Evolutionary conservation across 2,797 vertebrate species (phyloP).

Genomic region (Oryzias sinensis): DNA sequence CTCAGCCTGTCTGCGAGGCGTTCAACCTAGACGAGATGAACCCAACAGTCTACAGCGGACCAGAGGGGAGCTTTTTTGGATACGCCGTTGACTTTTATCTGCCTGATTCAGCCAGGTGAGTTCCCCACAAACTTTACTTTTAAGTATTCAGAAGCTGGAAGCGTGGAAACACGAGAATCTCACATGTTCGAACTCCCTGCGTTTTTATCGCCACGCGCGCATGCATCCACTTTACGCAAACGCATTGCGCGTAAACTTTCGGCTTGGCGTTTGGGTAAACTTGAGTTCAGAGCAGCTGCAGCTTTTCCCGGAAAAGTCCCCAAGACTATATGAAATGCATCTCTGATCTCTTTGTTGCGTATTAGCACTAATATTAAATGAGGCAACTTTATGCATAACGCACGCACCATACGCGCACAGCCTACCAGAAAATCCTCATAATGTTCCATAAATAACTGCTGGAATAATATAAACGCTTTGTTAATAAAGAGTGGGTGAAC

Average conservation of each 20-base stretch:
- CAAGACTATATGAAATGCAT: background rate
- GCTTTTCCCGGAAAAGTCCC: slow-evolving; percentile 9
- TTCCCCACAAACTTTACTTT: background rate
- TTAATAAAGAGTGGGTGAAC: too few relatives aligned
- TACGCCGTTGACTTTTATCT: slow-evolving; percentile 91
- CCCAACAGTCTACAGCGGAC: slow-evolving; percentile 82
- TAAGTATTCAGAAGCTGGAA: too few relatives aligned
- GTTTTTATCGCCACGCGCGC: slow-evolving; percentile 4
- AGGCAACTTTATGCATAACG: slow-evolving; percentile 42
- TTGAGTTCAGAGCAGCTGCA: slow-evolving; percentile 17
- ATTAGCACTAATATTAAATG: slow-evolving; percentile 13
- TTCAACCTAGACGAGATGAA: slow-evolving; percentile 88
- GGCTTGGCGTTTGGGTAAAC: slow-evolving; percentile 4
- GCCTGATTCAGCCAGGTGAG: slow-evolving; percentile 82
- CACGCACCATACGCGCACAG: slow-evolving; percentile 10
- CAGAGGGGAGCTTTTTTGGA: slow-evolving; percentile 86
- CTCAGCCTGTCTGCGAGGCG: slow-evolving; percentile 66
- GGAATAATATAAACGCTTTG: background rate
- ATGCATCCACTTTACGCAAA: slow-evolving; percentile 1
- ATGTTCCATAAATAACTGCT: background rate
- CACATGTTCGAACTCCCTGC: background rate
- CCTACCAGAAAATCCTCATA: too few relatives aligned
- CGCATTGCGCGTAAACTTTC: slow-evolving; percentile 40
- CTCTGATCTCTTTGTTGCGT: slow-evolving; percentile 7
- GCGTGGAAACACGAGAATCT: too few relatives aligned